phyloP scores from a whole-genome alignment of 2,113 vertebrate species.

The Daubentonia madagascariensis region DNA sequence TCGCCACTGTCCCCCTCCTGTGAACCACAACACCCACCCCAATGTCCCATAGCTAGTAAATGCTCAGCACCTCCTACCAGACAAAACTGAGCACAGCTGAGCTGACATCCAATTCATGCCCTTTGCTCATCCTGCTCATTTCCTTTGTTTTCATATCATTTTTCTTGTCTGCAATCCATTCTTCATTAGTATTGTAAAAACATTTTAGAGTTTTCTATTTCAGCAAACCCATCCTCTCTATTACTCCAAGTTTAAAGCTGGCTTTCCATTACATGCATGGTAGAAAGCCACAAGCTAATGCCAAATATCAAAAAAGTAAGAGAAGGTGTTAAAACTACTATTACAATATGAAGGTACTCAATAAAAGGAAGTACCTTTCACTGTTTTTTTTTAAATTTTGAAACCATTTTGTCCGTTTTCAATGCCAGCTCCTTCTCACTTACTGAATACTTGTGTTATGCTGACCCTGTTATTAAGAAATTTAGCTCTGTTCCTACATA shows the following conservation, averaged over 20 bases:
- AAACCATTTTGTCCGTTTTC: not conserved
- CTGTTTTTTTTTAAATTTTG: not conserved
- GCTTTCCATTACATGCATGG: not conserved
- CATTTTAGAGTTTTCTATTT: not conserved
- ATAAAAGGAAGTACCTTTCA: not conserved
- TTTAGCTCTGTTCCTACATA: not conserved
- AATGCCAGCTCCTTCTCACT: not conserved
- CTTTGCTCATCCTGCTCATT: not conserved
- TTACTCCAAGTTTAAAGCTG: not conserved
- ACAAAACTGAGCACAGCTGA: fast-evolving
- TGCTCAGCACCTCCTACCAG: fast-evolving
- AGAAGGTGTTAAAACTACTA: not conserved
- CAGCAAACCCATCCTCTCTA: not conserved
- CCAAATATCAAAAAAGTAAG: not conserved
- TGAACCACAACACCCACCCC: fast-evolving
- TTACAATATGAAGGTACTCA: not conserved
- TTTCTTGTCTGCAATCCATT: not conserved
- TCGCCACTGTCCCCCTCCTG: fast-evolving
- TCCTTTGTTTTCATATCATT: not conserved
- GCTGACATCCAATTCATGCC: fast-evolving
- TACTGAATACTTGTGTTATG: not conserved
- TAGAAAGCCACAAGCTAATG: not conserved
- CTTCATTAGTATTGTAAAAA: not conserved
- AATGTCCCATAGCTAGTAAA: not conserved
- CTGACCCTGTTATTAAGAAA: not conserved